phyloP scores from a whole-genome alignment of 2,797 vertebrate genomes.

The Peromyscus attwateri region DNA sequence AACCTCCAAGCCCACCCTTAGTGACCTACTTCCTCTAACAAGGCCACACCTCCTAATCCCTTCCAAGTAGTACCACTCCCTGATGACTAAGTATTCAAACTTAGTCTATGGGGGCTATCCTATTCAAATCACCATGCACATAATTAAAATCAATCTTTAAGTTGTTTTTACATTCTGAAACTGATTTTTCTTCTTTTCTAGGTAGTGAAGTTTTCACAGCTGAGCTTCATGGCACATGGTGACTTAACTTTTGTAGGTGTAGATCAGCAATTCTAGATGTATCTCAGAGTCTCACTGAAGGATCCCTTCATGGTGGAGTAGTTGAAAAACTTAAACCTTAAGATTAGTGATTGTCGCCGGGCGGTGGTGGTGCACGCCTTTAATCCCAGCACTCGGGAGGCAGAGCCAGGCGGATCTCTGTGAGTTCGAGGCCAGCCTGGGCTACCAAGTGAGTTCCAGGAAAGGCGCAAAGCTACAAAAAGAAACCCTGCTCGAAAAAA shows the following conservation, averaged over 20 bases:
- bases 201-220: conserved; percentile 5
- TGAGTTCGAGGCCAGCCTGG: too few relatives aligned
- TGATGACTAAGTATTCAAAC: background rate
- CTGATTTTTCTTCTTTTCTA: background rate
- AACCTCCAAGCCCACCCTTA: too few relatives aligned
- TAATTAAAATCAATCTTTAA: background rate
- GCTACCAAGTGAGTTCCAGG: too few relatives aligned
- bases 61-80: too few relatives aligned
- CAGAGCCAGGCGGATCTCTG: too few relatives aligned
- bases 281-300: background rate
- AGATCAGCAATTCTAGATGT: background rate
- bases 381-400: too few relatives aligned
- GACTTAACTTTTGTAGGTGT: background rate
- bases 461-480: too few relatives aligned
- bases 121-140: background rate
- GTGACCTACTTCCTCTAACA: too few relatives aligned
- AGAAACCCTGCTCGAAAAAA: too few relatives aligned
- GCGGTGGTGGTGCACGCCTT: too few relatives aligned
- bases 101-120: background rate
- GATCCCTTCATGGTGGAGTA: background rate
- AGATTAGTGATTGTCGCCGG: background rate
- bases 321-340: background rate
- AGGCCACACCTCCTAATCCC: too few relatives aligned
- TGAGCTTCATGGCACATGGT: background rate
- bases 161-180: conserved; percentile 2